phyloP scores from a whole-genome alignment of 2,113 vertebrate genomes.

The Notothenia coriiceps region DNA sequence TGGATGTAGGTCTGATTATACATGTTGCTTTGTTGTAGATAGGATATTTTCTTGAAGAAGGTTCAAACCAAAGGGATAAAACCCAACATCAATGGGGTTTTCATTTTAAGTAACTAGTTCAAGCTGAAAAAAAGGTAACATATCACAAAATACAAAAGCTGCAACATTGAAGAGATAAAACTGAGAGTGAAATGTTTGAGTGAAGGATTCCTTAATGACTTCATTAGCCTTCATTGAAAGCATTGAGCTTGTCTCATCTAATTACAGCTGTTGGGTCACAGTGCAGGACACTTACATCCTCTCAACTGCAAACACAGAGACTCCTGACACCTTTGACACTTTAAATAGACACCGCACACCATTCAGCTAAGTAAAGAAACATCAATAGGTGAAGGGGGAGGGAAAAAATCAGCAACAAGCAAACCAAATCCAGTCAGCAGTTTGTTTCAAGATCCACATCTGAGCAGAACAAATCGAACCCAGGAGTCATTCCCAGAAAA shows the following conservation, averaged over 20 bases:
- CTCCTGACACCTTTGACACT: constrained; percentile 25
- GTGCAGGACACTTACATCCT: background rate
- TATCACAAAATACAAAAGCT: background rate
- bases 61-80: no score
- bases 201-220: background rate
- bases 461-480: constrained; percentile 48
- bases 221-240: constrained; percentile 26
- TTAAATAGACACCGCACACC: constrained; percentile 10
- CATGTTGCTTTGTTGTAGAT: no score
- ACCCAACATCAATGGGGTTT: background rate
- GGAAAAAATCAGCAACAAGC: constrained; percentile 32
- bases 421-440: constrained; percentile 54
- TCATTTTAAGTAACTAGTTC: background rate
- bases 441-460: constrained; percentile 19
- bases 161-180: background rate
- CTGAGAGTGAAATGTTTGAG: background rate
- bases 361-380: constrained; percentile 42
- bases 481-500: constrained; percentile 35
- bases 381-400: constrained; percentile 27
- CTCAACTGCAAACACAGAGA: constrained; percentile 1
- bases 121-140: background rate
- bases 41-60: no score
- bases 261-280: constrained; percentile 26
- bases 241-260: constrained; percentile 24
- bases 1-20: no score